Base-by-base conservation (phyloP, 2,797 vertebrate genomes). In the Poecilia velifera region DNA sequence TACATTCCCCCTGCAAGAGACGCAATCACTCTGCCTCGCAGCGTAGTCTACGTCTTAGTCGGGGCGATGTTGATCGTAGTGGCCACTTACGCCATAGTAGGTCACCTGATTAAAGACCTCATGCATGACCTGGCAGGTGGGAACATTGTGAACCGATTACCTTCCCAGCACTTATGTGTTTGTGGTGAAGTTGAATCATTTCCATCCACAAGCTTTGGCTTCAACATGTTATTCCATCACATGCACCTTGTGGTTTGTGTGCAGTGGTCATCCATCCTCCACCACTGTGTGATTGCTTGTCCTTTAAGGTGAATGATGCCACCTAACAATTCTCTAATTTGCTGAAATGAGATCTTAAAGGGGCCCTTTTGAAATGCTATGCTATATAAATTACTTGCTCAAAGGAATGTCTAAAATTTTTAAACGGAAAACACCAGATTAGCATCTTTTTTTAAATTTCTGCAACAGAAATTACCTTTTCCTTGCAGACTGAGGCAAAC, bases 81-180 rank as follows among this genome's bases (percentile, higher is more conserved):
- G 4, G 96, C 96, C 73, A 97, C 97, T 0, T 98, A 98, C 0
- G 97, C 97, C 90, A 97, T 98, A 3, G 97, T 98, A n/a, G 97
- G 98, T 9, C 97, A 98, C 89, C 96, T 98, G 82, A 97, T 98
- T 87, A 97, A 97, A 82, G 97, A 98, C 91, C 95, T 98, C 51
- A 86, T 96, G 75, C 97, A 97, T 20, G 97, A 98, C 91, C 92
- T 98, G 0, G 96, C 97, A 0, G 97, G 64, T 71, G 28, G 55
- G 75, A 71, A 51, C 25, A 45, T 79, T 59, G 71, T 73, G 4
- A 28, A 36, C 62, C 71, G 66, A 47, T 78, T 79, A 72, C 62
- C 71, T 41, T 25, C 51, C 76, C 76, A 31, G 70, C 68, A 72
- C 53, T 76, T 47, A 76, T 72, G 64, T 57, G 9, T 75, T 74